Evolutionary conservation across 2,113 vertebrate species (phyloP).

Genomic region (Hylia prasina): DNA sequence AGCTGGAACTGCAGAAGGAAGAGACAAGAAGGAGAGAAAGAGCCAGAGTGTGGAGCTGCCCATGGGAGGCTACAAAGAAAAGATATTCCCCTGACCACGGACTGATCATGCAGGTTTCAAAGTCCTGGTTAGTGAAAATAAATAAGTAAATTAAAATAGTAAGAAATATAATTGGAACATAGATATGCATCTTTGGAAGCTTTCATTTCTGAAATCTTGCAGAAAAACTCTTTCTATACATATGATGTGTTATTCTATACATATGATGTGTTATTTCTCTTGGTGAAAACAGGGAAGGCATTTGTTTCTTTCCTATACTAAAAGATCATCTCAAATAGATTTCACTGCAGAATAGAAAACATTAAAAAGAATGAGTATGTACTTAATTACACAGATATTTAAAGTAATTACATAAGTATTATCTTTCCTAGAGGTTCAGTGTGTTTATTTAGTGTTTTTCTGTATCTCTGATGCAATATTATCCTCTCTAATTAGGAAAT

Average conservation of each 20-base stretch:
- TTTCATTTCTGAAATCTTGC: background rate
- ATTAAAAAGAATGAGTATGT: background rate
- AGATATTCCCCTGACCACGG: background rate
- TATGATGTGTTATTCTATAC: background rate
- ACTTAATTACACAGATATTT: slow-evolving; percentile 19
- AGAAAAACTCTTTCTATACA: background rate
- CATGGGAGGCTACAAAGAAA: background rate
- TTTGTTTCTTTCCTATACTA: background rate
- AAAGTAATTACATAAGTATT: slow-evolving; percentile 5
- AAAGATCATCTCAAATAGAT: background rate
- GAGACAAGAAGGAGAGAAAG: background rate
- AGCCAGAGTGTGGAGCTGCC: background rate
- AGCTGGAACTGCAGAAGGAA: background rate
- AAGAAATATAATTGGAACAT: background rate
- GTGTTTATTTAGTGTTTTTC: slow-evolving; percentile 19
- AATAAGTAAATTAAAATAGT: background rate
- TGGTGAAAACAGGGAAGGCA: background rate
- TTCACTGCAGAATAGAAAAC: background rate
- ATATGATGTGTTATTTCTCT: background rate
- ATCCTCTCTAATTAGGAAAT: slow-evolving; percentile 12
- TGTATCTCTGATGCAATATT: background rate
- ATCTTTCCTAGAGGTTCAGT: background rate
- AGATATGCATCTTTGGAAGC: background rate
- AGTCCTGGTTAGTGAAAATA: background rate
- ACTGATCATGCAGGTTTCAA: background rate